Conservation (phyloP, 37 sponge, comb jelly and placozoan species). For the Dysidea cf. avara region DNA sequence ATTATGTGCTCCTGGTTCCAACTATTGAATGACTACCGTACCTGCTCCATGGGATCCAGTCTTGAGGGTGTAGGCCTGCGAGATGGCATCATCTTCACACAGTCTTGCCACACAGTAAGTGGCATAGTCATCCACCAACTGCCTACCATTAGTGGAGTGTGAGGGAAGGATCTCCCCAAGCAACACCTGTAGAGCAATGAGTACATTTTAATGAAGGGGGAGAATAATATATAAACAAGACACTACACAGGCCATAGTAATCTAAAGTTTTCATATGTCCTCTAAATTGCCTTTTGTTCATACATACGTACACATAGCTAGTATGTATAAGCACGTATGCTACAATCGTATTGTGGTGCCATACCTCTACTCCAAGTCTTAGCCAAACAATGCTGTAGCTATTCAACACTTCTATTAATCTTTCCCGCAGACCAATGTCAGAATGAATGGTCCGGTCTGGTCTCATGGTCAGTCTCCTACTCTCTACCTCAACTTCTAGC, state of each 20-base stretch:
- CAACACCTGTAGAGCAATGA: too few relatives aligned
- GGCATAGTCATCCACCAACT: background rate
- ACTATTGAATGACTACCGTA: too few relatives aligned
- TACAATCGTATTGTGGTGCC: background rate
- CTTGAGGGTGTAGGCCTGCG: too few relatives aligned
- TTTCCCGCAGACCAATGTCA: constrained; percentile 81
- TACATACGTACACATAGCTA: constrained; percentile 2
- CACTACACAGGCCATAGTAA: background rate
- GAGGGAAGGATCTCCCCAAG: too few relatives aligned
- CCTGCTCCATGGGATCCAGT: too few relatives aligned
- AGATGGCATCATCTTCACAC: background rate
- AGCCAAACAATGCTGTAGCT: constrained; percentile 90
- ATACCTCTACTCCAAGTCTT: constrained; percentile 85
- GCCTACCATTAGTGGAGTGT: too few relatives aligned
- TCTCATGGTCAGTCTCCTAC: constrained; percentile 45
- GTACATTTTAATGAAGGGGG: too few relatives aligned
- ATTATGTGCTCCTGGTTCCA: too few relatives aligned
- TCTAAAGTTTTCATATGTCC: background rate
- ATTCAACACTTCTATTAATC: constrained; percentile 67
- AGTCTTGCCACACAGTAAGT: background rate
- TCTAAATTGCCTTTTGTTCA: background rate
- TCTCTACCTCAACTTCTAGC: constrained; percentile 79
- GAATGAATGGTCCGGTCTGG: constrained; percentile 55
- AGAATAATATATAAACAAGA: background rate
- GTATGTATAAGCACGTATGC: background rate